Conservation (phyloP, 2,797 vertebrate genomes). For the Typhlichthys subterraneus region DNA sequence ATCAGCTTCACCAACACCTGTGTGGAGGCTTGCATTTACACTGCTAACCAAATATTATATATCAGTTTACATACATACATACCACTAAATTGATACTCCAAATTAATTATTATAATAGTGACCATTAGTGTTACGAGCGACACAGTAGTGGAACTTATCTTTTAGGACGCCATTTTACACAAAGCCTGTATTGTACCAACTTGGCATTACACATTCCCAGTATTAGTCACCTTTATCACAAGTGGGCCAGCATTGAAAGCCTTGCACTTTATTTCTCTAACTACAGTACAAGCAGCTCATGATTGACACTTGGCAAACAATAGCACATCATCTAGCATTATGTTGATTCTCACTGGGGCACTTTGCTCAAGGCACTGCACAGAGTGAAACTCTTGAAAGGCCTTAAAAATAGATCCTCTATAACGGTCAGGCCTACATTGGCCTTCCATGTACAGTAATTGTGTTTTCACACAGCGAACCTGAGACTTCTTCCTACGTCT, state of each 20-base stretch:
- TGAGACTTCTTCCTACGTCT: conserved; percentile 44
- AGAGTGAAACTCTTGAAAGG: conserved; percentile 44
- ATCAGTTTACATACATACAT: no score
- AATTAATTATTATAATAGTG: no score
- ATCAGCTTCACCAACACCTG: no score
- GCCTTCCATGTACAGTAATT: conserved; percentile 45
- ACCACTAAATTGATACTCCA: no score
- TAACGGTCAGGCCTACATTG: conserved; percentile 43
- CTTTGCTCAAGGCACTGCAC: conserved; percentile 40
- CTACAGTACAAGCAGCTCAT: conserved; percentile 18
- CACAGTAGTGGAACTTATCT: no score
- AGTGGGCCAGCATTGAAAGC: background rate
- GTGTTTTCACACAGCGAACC: conserved; percentile 38
- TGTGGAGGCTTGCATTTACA: no score
- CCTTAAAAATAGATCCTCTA: conserved; percentile 56
- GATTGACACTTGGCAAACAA: conserved; percentile 11
- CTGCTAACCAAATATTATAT: no score
- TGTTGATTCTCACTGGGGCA: conserved; percentile 17
- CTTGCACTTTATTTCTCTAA: conserved; percentile 18
- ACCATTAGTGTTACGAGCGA: no score
- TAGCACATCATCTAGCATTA: conserved; percentile 6
- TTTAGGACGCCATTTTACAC: no score
- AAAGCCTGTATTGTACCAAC: no score
- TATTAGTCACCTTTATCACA: background rate
- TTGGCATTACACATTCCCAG: background rate